Evolutionary conservation across 2,797 vertebrate species (phyloP).

Genomic region (Anableps anableps): DNA sequence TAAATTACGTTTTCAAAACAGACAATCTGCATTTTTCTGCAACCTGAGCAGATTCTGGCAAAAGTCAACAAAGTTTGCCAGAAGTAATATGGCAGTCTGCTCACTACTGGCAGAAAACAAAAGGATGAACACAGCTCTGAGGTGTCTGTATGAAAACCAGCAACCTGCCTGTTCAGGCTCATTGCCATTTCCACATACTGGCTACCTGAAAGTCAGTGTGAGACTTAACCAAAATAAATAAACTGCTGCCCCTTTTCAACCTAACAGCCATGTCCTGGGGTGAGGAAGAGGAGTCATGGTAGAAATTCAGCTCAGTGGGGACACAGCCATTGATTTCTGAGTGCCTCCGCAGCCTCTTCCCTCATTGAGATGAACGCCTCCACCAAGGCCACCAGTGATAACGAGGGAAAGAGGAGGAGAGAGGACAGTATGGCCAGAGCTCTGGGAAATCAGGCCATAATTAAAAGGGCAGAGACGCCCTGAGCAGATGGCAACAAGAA

Average conservation of each 20-base stretch:
- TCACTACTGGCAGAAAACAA: constrained; percentile 10
- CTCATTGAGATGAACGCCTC: constrained; percentile 52
- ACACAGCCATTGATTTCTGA: constrained; percentile 62
- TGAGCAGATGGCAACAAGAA: constrained; percentile 38
- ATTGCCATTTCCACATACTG: neutral
- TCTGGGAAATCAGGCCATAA: constrained; percentile 60
- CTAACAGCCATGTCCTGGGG: neutral
- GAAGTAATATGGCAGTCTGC: constrained; percentile 16
- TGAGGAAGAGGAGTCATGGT: constrained; percentile 34
- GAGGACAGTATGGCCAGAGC: constrained; percentile 22
- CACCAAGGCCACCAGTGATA: constrained; percentile 43
- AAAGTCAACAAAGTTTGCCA: neutral
- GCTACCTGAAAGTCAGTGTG: constrained; percentile 6
- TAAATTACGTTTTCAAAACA: neutral
- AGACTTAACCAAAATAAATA: constrained; percentile 19
- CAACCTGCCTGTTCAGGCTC: neutral
- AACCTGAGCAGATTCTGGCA: neutral
- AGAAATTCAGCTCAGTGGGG: constrained; percentile 24
- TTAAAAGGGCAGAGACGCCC: constrained; percentile 56
- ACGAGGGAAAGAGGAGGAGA: neutral
- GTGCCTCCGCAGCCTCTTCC: constrained; percentile 27
- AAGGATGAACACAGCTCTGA: constrained; percentile 1
- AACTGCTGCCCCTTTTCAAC: neutral
- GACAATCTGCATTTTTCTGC: neutral
- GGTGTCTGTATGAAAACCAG: constrained; percentile 22